Evolutionary conservation across 2,113 vertebrate species (phyloP).

Genomic region (Onychostoma macrolepis): DNA sequence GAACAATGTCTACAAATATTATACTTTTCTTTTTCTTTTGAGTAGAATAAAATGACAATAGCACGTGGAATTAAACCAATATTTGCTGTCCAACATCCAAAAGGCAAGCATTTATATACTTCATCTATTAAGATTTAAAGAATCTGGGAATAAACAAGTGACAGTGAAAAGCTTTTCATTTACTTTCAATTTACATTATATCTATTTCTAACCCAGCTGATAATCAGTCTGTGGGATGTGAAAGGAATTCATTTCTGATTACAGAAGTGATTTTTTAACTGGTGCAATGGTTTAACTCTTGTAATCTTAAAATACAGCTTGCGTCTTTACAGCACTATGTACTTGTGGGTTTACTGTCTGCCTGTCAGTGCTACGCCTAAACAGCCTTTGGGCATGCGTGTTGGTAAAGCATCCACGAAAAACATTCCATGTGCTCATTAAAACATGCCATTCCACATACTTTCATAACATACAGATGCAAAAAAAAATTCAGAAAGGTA

Average conservation of each 20-base stretch:
- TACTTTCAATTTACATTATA: not conserved
- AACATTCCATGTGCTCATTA: slow-evolving; percentile 45
- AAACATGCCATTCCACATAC: slow-evolving; percentile 50
- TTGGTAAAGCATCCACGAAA: slow-evolving; percentile 34
- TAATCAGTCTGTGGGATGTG: not conserved
- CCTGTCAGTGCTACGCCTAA: slow-evolving; percentile 2
- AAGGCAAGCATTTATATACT: not conserved
- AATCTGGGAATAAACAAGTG: not conserved
- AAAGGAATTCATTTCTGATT: slow-evolving; percentile 10
- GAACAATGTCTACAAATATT: slow-evolving; percentile 11
- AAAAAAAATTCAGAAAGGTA: not conserved
- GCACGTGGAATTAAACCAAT: not conserved
- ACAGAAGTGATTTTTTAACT: not conserved
- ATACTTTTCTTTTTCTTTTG: not conserved
- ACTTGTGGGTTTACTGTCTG: not conserved
- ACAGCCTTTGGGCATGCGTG: slow-evolving; percentile 27
- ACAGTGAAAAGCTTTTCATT: not conserved
- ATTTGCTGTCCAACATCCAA: not conserved
- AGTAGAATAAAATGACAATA: slow-evolving; percentile 13
- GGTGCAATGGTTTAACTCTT: not conserved
- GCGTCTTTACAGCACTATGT: not conserved
- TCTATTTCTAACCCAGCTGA: not conserved
- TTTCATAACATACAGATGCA: slow-evolving; percentile 31
- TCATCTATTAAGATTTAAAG: not conserved
- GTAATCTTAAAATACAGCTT: not conserved